Percentiles rank a stretch among this genome's conserved stretches.
Conservation (phyloP, 1,140 invertebrate species). For the Cotesia chilonis region DNA sequence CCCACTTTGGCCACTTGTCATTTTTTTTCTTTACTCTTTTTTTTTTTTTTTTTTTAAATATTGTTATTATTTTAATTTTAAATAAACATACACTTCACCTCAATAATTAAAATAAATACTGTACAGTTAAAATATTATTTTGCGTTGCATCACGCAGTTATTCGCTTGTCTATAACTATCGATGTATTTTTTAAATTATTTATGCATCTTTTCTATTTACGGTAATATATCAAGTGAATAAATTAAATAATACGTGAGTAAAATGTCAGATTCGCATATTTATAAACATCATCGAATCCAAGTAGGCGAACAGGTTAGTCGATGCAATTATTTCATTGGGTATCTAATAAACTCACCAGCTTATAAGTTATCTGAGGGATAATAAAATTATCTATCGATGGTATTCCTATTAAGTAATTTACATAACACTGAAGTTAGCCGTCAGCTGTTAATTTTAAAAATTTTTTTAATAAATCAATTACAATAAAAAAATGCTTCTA, state of each 20-base stretch:
- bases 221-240: conserved; percentile 18
- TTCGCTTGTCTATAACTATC: neutral
- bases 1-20: conserved; percentile 60
- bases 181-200: neutral
- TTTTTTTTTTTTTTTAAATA: conserved; percentile 10
- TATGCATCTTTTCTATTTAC: conserved; percentile 31
- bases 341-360: neutral
- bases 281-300: conserved; percentile 48
- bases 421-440: too few relatives aligned
- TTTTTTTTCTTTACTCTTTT: conserved; percentile 45
- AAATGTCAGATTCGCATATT: conserved; percentile 51
- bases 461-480: too few relatives aligned
- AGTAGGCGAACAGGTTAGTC: conserved; percentile 43
- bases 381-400: neutral
- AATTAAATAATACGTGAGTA: conserved; percentile 40
- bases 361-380: neutral
- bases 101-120: conserved; percentile 31
- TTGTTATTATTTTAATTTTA: conserved; percentile 19
- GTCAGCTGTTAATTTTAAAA: too few relatives aligned
- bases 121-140: conserved; percentile 41
- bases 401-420: too few relatives aligned
- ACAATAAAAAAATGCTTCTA: too few relatives aligned
- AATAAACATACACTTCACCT: conserved; percentile 25
- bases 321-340: conserved; percentile 36
- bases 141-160: conserved; percentile 35